A percentile compares a stretch with the other conserved stretches of the same genome.
Conservation (phyloP, 2,888 invertebrate species). For the Fragum whitleyi region DNA sequence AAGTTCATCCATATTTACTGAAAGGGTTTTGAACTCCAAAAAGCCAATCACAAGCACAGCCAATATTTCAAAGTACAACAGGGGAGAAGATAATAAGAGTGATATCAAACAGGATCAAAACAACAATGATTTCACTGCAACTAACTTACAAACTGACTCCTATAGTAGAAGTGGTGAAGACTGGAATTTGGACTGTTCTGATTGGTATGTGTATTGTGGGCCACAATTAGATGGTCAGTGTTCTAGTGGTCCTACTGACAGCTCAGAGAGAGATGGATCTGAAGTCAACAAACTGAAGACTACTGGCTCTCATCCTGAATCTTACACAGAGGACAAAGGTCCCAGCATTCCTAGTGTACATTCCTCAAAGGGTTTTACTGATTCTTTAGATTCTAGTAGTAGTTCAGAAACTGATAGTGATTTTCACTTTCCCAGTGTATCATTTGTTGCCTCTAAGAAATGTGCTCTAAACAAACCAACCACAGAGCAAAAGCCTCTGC, state of each 20-base stretch:
- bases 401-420: background rate
- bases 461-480: background rate
- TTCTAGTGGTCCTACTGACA: background rate
- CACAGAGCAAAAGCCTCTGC: background rate
- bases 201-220: background rate
- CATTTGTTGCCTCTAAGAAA: constrained; percentile 1
- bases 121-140: background rate
- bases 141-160: background rate
- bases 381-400: background rate
- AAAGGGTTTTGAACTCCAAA: no score
- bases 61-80: no score
- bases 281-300: background rate
- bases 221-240: background rate
- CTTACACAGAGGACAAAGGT: background rate
- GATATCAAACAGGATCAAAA: background rate
- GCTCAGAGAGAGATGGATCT: background rate
- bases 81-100: no score
- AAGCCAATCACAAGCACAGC: no score
- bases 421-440: background rate
- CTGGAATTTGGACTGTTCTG: background rate
- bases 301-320: no score
- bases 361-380: background rate
- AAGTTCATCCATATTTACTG: no score
- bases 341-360: background rate
- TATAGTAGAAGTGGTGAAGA: background rate